Evolutionary conservation across 2,888 invertebrate genomes (phyloP), one percentile per base, ranked within the genome.

Genomic region (Yponomeuta malinellus): DNA sequence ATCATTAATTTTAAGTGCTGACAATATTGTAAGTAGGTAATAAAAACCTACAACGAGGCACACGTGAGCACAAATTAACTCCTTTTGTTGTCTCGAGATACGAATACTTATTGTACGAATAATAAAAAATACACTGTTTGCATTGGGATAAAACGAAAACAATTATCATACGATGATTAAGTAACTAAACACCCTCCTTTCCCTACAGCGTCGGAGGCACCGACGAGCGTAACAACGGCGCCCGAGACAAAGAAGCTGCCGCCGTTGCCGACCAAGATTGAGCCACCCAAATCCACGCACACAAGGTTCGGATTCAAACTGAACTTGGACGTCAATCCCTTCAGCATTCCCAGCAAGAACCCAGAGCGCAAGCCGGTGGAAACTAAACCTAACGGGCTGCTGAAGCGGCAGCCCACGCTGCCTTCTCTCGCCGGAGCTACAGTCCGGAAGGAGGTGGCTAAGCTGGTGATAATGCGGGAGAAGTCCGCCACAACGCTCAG

Each of bases 231-330:
- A 72, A 65, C 37, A 15, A 66, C 68, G 71, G 69, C 73, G 63
- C 72, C 43, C 76, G 73, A 29, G n/a, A 63, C 75, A 0, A 79
- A 81, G 70, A 79, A 82, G 64, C 71, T 74, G 0, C 81, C 80
- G 8, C 81, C 82, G 12, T 59, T 59, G 0, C 81, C 82, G 0
- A 74, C 78, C 0, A 83, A 83, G 71, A 75, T 75, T 1, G 43
- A 63, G 37, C 79, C 82, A 2, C 80, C 83, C 0, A 81, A 81
- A 66, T 80, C 84, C 1, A 86, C 84, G 0, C 92, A 86, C 79
- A 92, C 89, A 1, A 82, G 89, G 72, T 93, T 92, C 75, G 93
- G 93, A 1, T 93, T 93, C 77, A 93, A 90, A 74, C 73, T 93
- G 71, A 84, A 91, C 73, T 78, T 88, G 15, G 84, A 85, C 59